Percentiles rank a stretch among this genome's conserved stretches.
These are phyloP conservation scores for Acanthopleura granulata DNA, from an alignment of 2,888 invertebrate genomes.

Conservation along the genomic window DNA sequence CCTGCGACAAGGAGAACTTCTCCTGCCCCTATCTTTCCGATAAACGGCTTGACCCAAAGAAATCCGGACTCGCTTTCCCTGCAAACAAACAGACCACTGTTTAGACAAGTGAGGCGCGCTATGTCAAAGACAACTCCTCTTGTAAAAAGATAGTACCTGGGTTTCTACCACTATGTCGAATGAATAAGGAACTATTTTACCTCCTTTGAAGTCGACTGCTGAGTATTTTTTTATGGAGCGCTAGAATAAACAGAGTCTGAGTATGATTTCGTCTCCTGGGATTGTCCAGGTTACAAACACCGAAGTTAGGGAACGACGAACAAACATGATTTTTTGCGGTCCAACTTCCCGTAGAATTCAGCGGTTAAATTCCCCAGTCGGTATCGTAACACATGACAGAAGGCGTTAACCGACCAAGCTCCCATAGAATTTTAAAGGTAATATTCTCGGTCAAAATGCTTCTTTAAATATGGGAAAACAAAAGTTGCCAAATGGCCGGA, in stretches of 20 bases:
- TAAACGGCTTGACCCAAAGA: not conserved
- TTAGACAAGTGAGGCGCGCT: conserved; percentile 14
- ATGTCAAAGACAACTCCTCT: not conserved
- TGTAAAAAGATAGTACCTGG: conserved; percentile 15
- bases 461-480: no score
- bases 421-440: no score
- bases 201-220: not conserved
- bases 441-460: no score
- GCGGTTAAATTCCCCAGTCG: no score
- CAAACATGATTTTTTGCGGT: not conserved
- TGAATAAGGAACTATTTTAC: not conserved
- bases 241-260: not conserved
- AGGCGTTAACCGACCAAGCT: no score
- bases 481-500: no score
- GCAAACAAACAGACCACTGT: conserved; percentile 11
- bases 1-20: not conserved
- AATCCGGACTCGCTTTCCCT: conserved; percentile 9
- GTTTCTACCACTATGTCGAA: not conserved
- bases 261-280: not conserved
- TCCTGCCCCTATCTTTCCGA: not conserved
- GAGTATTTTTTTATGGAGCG: conserved; percentile 10
- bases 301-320: not conserved
- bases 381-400: no score
- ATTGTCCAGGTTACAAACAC: not conserved
- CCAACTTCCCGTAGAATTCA: no score